A percentile compares a stretch with the other conserved stretches of the same genome.
Evolutionary conservation across 2,888 invertebrate species (phyloP).

Genomic region (Suillia variegata): DNA sequence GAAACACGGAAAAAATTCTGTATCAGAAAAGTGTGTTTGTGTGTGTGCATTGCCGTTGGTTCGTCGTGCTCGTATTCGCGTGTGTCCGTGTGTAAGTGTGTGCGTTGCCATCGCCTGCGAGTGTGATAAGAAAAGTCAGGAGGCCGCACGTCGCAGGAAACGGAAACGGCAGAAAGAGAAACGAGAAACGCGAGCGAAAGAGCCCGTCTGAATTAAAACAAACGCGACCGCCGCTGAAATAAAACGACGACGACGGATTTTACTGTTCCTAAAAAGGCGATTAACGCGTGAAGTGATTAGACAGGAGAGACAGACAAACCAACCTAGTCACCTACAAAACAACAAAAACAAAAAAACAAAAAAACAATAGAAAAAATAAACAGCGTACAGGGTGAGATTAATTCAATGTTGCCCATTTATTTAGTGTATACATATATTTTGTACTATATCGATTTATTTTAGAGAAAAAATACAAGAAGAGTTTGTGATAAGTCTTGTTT

Average conservation of each 20-base stretch:
- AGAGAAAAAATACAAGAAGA: no score
- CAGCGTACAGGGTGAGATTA: neutral
- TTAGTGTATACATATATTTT: no score
- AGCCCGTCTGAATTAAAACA: neutral
- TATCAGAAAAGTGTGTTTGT: slow-evolving; percentile 37
- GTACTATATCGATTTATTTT: no score
- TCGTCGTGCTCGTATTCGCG: no score
- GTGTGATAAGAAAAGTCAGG: slow-evolving; percentile 11
- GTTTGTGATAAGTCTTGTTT: no score
- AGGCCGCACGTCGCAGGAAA: neutral
- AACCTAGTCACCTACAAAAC: slow-evolving; percentile 1
- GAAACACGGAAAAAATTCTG: slow-evolving; percentile 51
- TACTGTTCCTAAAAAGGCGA: neutral
- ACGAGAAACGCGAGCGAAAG: no score
- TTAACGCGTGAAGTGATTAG: neutral
- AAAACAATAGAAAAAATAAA: no score
- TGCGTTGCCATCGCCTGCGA: neutral
- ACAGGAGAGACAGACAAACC: neutral
- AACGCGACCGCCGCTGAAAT: neutral
- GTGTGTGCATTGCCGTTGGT: no score
- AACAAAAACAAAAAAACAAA: no score
- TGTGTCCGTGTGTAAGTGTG: neutral
- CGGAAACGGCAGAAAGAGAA: neutral
- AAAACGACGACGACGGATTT: neutral
- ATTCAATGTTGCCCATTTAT: no score